Percentiles rank a stretch among this genome's conserved stretches.
These are phyloP conservation scores for Rhizomys pruinosus DNA, from an alignment of 2,113 vertebrate genomes.

Conservation along the genomic window DNA sequence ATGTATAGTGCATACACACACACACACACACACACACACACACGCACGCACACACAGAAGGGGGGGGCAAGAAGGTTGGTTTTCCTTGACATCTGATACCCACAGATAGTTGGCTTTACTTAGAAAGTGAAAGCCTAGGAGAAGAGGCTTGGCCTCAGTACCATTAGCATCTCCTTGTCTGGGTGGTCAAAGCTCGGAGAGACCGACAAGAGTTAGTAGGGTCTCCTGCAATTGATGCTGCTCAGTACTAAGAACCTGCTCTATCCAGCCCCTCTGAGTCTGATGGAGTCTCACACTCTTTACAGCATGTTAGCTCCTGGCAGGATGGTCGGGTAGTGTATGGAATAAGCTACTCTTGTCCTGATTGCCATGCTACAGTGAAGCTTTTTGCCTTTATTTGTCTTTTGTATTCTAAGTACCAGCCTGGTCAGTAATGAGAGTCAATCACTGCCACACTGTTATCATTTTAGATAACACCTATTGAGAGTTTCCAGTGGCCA, in stretches of 20 bases:
- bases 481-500: slow-evolving; percentile 18
- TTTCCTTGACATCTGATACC: not conserved
- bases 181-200: not conserved
- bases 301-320: not conserved
- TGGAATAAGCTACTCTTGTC: not conserved
- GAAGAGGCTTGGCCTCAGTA: not conserved
- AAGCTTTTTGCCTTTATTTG: not conserved
- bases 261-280: not conserved
- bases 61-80: not conserved
- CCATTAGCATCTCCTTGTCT: not conserved
- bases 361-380: not conserved
- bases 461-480: not conserved
- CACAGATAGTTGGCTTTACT: not conserved
- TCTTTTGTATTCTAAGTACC: not conserved
- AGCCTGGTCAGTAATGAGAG: not conserved
- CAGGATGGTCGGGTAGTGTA: not conserved
- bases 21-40: no score
- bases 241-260: not conserved
- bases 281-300: not conserved
- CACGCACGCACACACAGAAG: no score
- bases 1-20: not conserved
- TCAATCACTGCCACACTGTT: slow-evolving; percentile 23
- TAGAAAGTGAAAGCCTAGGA: not conserved
- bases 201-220: not conserved
- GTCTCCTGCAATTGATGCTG: not conserved